phyloP scores from a whole-genome alignment of 2,113 vertebrate genomes.

The Condylura cristata region DNA sequence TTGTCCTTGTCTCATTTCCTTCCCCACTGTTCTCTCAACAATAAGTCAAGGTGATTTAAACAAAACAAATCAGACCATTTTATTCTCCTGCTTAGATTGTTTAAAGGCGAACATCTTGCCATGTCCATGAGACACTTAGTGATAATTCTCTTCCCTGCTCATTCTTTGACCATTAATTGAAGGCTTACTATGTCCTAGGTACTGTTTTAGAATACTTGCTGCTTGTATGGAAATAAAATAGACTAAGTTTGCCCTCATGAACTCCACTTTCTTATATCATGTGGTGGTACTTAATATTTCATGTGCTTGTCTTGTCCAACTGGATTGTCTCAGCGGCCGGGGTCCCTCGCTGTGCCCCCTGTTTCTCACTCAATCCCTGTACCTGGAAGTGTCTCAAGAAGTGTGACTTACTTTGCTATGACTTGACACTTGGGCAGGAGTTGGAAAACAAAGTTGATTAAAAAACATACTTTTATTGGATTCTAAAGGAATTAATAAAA shows the following conservation, averaged over 20 bases:
- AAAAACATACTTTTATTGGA: conserved; percentile 80
- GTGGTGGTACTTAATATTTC: background rate
- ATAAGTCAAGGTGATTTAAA: background rate
- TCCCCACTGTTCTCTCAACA: background rate
- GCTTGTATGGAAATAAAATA: background rate
- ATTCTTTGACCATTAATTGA: background rate
- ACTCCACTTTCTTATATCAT: background rate
- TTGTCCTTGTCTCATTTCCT: background rate
- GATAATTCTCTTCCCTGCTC: background rate
- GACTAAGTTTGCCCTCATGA: background rate
- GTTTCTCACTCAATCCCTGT: background rate
- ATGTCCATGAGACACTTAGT: background rate
- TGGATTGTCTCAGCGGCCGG: background rate
- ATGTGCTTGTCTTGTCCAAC: background rate
- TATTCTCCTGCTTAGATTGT: background rate
- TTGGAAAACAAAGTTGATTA: conserved; percentile 79
- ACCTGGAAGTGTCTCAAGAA: conserved; percentile 15
- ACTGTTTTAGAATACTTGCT: background rate
- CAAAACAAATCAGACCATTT: background rate
- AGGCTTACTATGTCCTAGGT: background rate
- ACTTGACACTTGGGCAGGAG: conserved; percentile 63
- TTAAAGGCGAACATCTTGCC: background rate
- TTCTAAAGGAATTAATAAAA: conserved; percentile 81
- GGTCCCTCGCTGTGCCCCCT: rapidly evolving
- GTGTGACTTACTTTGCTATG: conserved; percentile 32